phyloP scores from a whole-genome alignment of 2,113 vertebrate genomes.

The Aepyceros melampus region DNA sequence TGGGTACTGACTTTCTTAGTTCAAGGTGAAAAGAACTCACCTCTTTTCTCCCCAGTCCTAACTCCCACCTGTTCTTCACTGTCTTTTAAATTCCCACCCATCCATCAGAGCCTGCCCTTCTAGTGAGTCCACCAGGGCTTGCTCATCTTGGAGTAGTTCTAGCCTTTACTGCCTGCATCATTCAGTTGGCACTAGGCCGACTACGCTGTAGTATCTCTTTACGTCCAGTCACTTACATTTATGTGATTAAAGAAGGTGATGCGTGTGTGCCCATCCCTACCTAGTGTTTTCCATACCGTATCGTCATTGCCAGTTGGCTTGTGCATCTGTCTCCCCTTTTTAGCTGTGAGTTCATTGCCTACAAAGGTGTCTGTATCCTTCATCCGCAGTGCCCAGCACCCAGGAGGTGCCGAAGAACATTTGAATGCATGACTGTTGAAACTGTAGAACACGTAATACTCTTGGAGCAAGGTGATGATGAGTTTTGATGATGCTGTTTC shows the following conservation, averaged over 20 bases:
- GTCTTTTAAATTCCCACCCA: not conserved
- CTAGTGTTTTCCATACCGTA: not conserved
- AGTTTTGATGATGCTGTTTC: not conserved
- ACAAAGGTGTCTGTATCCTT: not conserved
- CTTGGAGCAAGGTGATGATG: fast-evolving
- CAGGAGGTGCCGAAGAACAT: not conserved
- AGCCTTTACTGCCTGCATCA: not conserved
- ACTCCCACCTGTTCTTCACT: fast-evolving
- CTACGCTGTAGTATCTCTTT: not conserved
- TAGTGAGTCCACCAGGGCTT: not conserved
- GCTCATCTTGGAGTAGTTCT: fast-evolving
- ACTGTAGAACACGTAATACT: fast-evolving
- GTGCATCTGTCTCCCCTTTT: fast-evolving
- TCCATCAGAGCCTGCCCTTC: not conserved
- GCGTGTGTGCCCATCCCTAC: not conserved
- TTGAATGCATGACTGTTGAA: not conserved
- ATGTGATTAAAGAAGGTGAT: not conserved
- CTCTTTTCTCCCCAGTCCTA: not conserved
- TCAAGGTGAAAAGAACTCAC: not conserved
- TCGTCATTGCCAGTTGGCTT: not conserved
- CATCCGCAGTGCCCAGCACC: not conserved
- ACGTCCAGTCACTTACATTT: not conserved
- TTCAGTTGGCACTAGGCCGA: not conserved
- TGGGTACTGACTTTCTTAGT: not conserved
- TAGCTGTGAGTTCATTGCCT: not conserved